Base-by-base conservation (phyloP, 2,113 vertebrate species). In the Symphodus melops region DNA sequence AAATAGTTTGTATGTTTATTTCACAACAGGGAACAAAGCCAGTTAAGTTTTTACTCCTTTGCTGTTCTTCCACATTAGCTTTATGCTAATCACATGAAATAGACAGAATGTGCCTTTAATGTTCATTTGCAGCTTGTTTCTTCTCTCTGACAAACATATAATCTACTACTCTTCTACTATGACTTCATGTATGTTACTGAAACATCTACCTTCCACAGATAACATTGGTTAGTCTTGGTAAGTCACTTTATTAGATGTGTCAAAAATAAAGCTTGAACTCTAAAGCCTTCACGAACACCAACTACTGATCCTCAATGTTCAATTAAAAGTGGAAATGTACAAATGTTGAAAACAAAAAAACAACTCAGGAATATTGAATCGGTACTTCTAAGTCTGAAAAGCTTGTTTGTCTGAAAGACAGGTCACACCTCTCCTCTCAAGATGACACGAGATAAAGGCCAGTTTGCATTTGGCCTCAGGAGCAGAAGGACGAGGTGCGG, bases 401-500 rank as follows among this genome's bases (percentile, higher is more conserved):
- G 3, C 4, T 33, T 33, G 28, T 33, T 33, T 33, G 28, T 33
- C 28, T 33, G 28, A 33, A 33, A 33, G 28, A 33, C 48, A 72
- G 62, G 16, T 25, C 52, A 51, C 2, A 0, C 51, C 54, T 75
- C 49, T 55, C 64, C 72, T 67, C 64, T 39, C 23, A 12, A 33
- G 20, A 16, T 76, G 57, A 66, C 71, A 78, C 77, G 33, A 64
- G 49, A 80, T 51, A 52, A 10, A 39, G 66, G 59, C 33, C 51
- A 37, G 72, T 82, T 51, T 86, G 81, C 58, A 72, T 46, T 57
- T 77, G 16, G 65, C 82, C 75, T 66, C 42, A 54, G 82, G 80
- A 88, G 20, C 76, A 5, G 55, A 36, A 75, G 64, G 17, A 42
- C 39, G 55, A 68, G 14, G 51, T 1, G 37, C 48, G 60, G 16